Evolutionary conservation across 2,797 vertebrate species (phyloP), one percentile per base, ranked within the genome.

Genomic region (Rhinella marina): DNA sequence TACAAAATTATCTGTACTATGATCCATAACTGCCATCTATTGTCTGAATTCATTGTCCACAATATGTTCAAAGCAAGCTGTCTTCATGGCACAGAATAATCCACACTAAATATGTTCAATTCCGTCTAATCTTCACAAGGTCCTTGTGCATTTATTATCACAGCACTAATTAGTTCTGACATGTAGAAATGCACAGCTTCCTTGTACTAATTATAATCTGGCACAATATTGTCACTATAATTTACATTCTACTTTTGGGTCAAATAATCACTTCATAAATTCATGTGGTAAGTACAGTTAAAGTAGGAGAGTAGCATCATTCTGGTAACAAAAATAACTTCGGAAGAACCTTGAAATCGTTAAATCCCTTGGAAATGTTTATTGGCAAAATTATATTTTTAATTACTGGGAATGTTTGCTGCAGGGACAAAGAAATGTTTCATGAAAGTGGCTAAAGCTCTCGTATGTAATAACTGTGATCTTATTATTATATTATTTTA

Each of bases 251-350:
- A 82, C 84, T 72, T 88, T 84, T 88, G 41, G 85, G 75, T 86
- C 76, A 81, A 89, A 86, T 89, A 86, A 88, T 88, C 78, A 86
- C 81, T 82, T 81, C 82, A 82, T 84, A 73, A 85, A 87, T 86
- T 77, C 54, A 61, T 84, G 32, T 29, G 14, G 79, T 88, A 86
- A 83, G 84, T 78, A 86, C 73, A 62, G 80, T 86, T 82, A 86
- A 86, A 57, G 79, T 13, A 77, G 70, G 56, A 85, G 64, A 85
- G 66, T 52, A 88, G 70, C 56, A 81, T 54, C 66, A 80, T 76
- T 84, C 61, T 86, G 32, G 66, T 76, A 89, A 76, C 75, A 84
- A 83, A 82, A 81, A 81, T 77, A 87, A 50, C 68, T 52, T 81
- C 73, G 80, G 83, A 86, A 84, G 77, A 76, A 57, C 25, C 80